These are phyloP conservation scores for Lasioglossum marginatum DNA, from an alignment of 2,888 invertebrate species.

Conservation along the genomic window DNA sequence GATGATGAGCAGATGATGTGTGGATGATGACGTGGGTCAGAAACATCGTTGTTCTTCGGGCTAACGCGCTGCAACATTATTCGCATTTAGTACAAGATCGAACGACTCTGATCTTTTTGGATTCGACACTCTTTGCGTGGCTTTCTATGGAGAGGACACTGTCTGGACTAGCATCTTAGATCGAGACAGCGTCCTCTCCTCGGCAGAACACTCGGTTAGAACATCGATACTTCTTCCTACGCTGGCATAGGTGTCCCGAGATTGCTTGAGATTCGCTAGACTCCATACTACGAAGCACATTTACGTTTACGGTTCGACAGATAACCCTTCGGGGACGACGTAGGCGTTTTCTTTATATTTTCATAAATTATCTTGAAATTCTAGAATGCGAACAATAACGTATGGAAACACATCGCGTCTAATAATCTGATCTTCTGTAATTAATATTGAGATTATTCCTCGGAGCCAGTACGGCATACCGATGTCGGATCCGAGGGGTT, in stretches of 20 bases:
- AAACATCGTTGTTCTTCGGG: slow-evolving; percentile 14
- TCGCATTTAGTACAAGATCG: background rate
- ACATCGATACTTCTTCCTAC: slow-evolving; percentile 10
- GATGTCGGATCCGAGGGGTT: background rate
- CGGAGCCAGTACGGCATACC: background rate
- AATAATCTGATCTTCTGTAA: background rate
- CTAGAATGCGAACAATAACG: too few relatives aligned
- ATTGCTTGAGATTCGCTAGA: background rate
- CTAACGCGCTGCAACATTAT: slow-evolving; percentile 9
- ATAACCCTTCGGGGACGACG: background rate
- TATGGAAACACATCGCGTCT: too few relatives aligned
- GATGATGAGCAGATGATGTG: background rate
- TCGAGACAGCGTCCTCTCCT: slow-evolving; percentile 5
- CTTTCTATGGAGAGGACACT: background rate
- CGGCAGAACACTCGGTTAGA: background rate
- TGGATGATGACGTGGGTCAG: slow-evolving; percentile 8
- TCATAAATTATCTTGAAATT: too few relatives aligned
- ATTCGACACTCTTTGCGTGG: background rate
- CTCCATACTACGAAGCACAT: background rate
- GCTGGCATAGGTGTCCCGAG: background rate
- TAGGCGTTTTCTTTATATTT: too few relatives aligned
- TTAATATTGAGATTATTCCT: background rate
- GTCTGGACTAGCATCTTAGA: background rate
- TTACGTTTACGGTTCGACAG: background rate
- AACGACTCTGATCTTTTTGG: background rate